Evolutionary conservation across 1,140 invertebrate species (phyloP).

Genomic region (Drosophila arizonae): DNA sequence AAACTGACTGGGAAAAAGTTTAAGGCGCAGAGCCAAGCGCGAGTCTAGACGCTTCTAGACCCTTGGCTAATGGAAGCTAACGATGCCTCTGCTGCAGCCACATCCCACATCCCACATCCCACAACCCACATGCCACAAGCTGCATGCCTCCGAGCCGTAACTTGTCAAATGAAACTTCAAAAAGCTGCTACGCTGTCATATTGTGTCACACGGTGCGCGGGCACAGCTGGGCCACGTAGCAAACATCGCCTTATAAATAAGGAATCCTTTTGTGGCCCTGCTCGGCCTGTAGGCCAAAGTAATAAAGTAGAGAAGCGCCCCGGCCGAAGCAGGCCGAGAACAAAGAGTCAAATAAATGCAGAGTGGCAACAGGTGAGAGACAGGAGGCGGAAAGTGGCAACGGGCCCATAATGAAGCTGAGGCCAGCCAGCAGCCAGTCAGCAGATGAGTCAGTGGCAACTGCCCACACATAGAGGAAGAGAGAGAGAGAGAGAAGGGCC

Average conservation of each 20-base stretch:
- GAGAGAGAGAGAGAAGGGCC: not conserved
- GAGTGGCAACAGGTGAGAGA: constrained; percentile 14
- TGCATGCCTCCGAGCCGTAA: not conserved
- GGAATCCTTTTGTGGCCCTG: constrained; percentile 41
- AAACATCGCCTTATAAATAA: constrained; percentile 23
- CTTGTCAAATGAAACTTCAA: constrained; percentile 23
- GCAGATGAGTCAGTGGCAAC: constrained; percentile 50
- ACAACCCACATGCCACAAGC: constrained; percentile 1
- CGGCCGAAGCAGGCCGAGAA: not conserved
- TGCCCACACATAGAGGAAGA: constrained; percentile 11
- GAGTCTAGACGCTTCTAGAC: constrained; percentile 48
- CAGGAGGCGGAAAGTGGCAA: constrained; percentile 8
- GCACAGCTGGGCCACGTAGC: constrained; percentile 36
- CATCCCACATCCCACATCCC: not conserved
- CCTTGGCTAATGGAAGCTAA: constrained; percentile 50
- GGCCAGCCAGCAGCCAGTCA: constrained; percentile 18
- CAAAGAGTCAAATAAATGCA: constrained; percentile 24
- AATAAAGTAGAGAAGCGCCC: constrained; percentile 53
- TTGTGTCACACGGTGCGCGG: constrained; percentile 16
- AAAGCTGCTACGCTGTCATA: constrained; percentile 28
- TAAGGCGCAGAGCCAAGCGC: constrained; percentile 11
- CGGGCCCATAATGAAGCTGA: constrained; percentile 52
- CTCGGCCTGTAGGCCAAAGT: constrained; percentile 59
- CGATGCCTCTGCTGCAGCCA: constrained; percentile 18
- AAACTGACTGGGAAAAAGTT: constrained; percentile 45